phyloP scores from a whole-genome alignment of 1,140 invertebrate species.

The Rhynchophorus ferrugineus region DNA sequence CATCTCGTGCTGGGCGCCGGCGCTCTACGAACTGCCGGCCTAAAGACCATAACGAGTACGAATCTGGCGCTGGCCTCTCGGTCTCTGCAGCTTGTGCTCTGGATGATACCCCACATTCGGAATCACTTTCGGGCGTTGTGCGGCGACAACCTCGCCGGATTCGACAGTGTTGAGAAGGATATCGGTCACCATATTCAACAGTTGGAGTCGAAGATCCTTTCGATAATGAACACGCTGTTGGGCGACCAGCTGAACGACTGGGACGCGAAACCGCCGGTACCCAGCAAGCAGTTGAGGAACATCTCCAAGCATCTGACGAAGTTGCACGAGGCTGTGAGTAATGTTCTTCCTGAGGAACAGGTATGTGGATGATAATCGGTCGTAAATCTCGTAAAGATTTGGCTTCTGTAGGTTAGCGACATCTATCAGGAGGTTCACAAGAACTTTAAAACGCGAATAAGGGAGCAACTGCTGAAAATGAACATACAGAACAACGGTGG shows the following conservation, averaged over 20 bases:
- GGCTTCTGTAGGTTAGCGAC: constrained; percentile 44
- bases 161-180: constrained; percentile 67
- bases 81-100: constrained; percentile 73
- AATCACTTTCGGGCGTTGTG: constrained; percentile 54
- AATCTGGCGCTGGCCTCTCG: constrained; percentile 89
- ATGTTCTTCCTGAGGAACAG: constrained; percentile 67
- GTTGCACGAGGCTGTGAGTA: constrained; percentile 83
- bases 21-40: constrained; percentile 84
- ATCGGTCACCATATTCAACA: constrained; percentile 84
- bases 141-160: constrained; percentile 37
- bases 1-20: constrained; percentile 93
- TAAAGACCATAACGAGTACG: constrained; percentile 94
- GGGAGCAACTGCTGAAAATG: constrained; percentile 75
- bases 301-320: constrained; percentile 89
- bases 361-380: constrained; percentile 41
- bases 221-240: constrained; percentile 79
- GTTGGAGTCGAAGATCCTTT: constrained; percentile 83
- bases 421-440: constrained; percentile 80
- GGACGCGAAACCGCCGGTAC: constrained; percentile 92
- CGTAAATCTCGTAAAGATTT: neutral
- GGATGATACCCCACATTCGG: constrained; percentile 65
- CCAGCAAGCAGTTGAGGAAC: constrained; percentile 84
- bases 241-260: constrained; percentile 69
- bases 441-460: constrained; percentile 79
- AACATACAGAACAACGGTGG: constrained; percentile 92